phyloP scores from a whole-genome alignment of 2,888 invertebrate genomes.

The Minunthozetes semirufus region DNA sequence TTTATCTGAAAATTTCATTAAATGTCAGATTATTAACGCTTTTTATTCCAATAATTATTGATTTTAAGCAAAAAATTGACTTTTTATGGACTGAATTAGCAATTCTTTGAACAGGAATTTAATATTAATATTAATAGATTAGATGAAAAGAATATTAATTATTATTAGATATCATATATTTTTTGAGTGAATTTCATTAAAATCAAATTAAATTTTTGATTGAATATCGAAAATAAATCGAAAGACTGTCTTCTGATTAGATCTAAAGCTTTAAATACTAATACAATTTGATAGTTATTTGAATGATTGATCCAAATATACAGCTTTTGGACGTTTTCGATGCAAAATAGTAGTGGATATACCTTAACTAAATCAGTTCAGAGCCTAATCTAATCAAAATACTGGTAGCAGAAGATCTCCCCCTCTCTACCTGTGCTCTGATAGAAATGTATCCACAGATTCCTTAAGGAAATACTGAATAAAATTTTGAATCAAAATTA shows the following conservation, averaged over 20 bases:
- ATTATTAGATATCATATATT: not conserved
- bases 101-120: not conserved
- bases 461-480: not conserved
- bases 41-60: not conserved
- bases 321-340: not conserved
- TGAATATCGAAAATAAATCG: not conserved
- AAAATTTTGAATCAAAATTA: not conserved
- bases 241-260: not conserved
- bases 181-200: constrained; percentile 10
- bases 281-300: not conserved
- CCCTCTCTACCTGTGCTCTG: not conserved
- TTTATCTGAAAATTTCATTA: not conserved
- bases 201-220: not conserved
- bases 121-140: not conserved
- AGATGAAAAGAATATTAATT: not conserved
- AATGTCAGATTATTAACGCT: not conserved
- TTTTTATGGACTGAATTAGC: not conserved
- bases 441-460: constrained; percentile 12
- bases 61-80: not conserved
- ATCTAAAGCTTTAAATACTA: not conserved
- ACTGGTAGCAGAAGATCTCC: not conserved
- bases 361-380: not conserved
- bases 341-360: not conserved
- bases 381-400: constrained; percentile 12
- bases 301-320: constrained; percentile 1